Conservation (phyloP, 37 sponge, comb jelly and placozoan species). For the Crambe crambe region DNA sequence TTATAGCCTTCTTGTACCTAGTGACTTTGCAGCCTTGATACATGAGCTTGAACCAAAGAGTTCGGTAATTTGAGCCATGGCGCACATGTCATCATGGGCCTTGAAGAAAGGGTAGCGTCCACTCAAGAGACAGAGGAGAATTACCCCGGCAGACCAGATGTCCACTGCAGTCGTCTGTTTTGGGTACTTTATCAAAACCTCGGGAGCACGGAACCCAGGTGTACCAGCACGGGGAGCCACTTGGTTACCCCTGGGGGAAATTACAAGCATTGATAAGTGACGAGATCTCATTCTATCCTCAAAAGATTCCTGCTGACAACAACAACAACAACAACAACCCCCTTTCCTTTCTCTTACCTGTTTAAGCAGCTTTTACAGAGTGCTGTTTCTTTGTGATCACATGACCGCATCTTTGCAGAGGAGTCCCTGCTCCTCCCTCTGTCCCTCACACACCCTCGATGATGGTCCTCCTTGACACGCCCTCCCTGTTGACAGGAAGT, state of each 20-base stretch:
- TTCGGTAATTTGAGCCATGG: constrained; percentile 78
- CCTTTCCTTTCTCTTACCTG: no score
- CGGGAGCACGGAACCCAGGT: constrained; percentile 90
- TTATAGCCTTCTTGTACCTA: constrained; percentile 45
- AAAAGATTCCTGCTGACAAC: no score
- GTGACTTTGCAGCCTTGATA: constrained; percentile 28
- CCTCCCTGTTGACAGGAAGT: background rate
- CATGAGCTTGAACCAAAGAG: constrained; percentile 54
- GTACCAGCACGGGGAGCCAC: constrained; percentile 87
- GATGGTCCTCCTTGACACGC: background rate
- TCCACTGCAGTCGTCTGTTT: constrained; percentile 84
- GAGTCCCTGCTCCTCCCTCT: no score
- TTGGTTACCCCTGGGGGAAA: constrained; percentile 65
- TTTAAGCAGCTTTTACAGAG: no score
- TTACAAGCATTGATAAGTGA: no score
- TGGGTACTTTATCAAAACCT: constrained; percentile 81
- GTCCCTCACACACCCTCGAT: no score
- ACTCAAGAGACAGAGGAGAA: constrained; percentile 86
- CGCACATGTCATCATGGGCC: constrained; percentile 91
- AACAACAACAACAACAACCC: no score
- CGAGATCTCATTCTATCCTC: no score
- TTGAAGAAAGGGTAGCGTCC: constrained; percentile 95
- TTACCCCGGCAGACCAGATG: constrained; percentile 90
- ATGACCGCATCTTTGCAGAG: no score
- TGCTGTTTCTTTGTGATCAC: no score